Base-by-base conservation (phyloP, 2,888 invertebrate species). In the Plemyria rubiginata region DNA sequence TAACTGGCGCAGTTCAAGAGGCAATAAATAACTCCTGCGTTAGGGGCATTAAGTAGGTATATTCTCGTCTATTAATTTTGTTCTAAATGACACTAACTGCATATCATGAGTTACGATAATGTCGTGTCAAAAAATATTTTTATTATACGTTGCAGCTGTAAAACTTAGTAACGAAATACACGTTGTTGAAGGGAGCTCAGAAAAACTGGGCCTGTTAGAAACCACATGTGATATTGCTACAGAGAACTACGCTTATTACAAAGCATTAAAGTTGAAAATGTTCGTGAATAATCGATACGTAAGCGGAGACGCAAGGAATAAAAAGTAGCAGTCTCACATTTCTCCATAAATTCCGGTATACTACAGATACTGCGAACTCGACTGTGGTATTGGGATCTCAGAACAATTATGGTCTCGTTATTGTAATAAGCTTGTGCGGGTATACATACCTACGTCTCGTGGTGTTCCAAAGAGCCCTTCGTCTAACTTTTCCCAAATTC, bases 291-390 rank as follows among this genome's bases (percentile, higher is more conserved):
- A 32, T 32, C 11, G 22, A 48, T 55, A 76, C 74, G 75, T 70
- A 80, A 76, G 73, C 73, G 77, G 77, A 76, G 73, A 70, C 70
- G 70, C 58, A 66, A 70, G 73, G 80, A 46, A 56, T 67, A 70
- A 88, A 87, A 89, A 88, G 77, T 82, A 70, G 78, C 76, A 72
- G 77, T 77, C 80, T 86, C 78, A 75, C 82, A 84, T 86, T 85
- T 86, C 80, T 84, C 83, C 85, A 85, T 85, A 86, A 85, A 86
- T 84, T 81, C 84, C 80, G 75, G 72, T 58, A 40, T 49, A 81
- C 77, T 77, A 76, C 74, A 73, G 70, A 73, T 77, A 72, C 64
- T 65, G 75, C 67, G 66, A 75, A 76, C 72, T 70, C 74, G 72
- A 9, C 16, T 11, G 45, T 16, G 45, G 45, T 45, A 74, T 77